Percentiles rank a stretch among this genome's conserved stretches.
Evolutionary conservation across 2,113 vertebrate genomes (phyloP).

Genomic region (Urocynchramus pylzowi): DNA sequence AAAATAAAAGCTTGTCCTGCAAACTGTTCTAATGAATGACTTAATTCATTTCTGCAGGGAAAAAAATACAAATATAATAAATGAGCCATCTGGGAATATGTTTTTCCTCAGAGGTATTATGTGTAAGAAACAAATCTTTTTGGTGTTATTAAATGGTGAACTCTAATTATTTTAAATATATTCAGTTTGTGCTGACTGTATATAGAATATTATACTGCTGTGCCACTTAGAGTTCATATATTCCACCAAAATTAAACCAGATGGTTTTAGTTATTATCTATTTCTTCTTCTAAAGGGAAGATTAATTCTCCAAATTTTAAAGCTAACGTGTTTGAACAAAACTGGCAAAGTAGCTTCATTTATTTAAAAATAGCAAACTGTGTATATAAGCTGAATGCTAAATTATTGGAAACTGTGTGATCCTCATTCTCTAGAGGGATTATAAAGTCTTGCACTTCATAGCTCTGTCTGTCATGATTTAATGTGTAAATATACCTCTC

Average conservation of each 20-base stretch:
- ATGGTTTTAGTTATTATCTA: not conserved
- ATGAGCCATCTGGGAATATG: constrained; percentile 56
- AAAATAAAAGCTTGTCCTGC: not conserved
- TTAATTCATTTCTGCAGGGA: constrained; percentile 8
- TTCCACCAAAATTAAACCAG: not conserved
- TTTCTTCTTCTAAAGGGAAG: not conserved
- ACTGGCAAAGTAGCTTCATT: not conserved
- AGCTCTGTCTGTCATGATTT: not conserved
- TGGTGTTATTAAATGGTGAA: constrained; percentile 7
- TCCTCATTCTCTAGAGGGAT: not conserved
- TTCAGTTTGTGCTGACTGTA: not conserved
- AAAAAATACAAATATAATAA: constrained; percentile 40
- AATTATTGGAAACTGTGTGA: not conserved
- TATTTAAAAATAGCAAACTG: not conserved
- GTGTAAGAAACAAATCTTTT: constrained; percentile 20
- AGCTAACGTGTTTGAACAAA: not conserved
- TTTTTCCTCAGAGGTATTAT: constrained; percentile 33
- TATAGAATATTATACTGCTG: not conserved
- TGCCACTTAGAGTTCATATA: not conserved
- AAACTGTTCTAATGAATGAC: not conserved
- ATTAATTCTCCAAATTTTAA: not conserved
- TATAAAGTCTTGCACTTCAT: not conserved
- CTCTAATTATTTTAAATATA: not conserved
- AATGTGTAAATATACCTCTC: not conserved
- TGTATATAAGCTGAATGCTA: not conserved